Evolutionary conservation across 2,113 vertebrate species (phyloP).

Genomic region (Sturnus vulgaris): DNA sequence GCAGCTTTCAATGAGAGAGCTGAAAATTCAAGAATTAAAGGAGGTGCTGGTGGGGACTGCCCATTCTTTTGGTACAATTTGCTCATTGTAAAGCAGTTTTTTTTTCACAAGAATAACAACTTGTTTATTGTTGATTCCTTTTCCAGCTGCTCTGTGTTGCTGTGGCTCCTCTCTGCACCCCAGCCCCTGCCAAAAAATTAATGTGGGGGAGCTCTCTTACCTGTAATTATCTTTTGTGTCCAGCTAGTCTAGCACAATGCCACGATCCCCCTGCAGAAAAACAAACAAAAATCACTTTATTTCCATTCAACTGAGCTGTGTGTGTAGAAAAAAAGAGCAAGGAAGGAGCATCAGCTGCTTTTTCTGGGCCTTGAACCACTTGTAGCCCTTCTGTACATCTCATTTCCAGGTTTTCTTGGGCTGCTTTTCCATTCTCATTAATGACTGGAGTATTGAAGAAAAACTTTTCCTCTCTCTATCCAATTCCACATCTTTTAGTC

Average conservation of each 20-base stretch:
- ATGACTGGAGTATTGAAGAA: background rate
- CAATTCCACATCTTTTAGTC: background rate
- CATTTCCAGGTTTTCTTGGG: background rate
- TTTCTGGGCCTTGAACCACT: background rate
- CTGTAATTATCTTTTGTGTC: background rate
- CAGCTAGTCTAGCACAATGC: background rate
- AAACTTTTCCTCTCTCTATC: background rate
- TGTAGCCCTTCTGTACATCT: background rate
- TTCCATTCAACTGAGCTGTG: background rate
- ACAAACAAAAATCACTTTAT: background rate
- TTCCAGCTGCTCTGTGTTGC: background rate
- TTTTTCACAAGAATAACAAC: background rate
- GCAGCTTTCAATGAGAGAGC: background rate
- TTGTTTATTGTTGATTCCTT: background rate
- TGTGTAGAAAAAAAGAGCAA: background rate
- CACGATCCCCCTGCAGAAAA: background rate
- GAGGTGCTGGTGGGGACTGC: background rate
- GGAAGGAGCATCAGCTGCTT: background rate
- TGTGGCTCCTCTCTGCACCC: background rate
- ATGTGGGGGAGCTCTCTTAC: background rate
- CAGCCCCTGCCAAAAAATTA: background rate
- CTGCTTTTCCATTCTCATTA: background rate
- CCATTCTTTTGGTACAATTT: background rate
- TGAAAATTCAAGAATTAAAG: background rate
- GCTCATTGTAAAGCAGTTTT: background rate